Evolutionary conservation across 2,113 vertebrate genomes (phyloP), one percentile per base, ranked within the genome.

Genomic region (Corythoichthys haematopterus): DNA sequence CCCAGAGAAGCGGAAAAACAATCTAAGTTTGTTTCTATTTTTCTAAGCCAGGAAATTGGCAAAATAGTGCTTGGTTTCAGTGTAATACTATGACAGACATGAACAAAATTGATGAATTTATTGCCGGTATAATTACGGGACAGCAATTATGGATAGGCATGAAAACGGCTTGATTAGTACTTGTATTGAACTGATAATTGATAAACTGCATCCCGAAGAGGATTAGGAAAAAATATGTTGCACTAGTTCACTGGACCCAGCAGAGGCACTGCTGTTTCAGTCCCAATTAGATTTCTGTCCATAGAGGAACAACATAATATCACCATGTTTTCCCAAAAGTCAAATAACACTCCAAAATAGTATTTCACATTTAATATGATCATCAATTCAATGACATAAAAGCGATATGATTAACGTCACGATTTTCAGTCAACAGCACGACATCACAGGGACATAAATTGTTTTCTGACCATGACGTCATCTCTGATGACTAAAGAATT

Each of bases 41-140:
- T 72, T 59, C 33, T 12, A 28, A 64, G 67, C 35, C 48, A 40
- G 48, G n/a, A 62, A 77, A 82, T 79, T 13, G 35, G 33, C 55
- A 56, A 35, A 50, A 50, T 50, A 50, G 47, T 1, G 47, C 13
- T 2, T 50, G 47, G 47, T 4, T 50, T 3, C 13, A 13, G 55
- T 35, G 28, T 13, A 14, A 35, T 56, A 12, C 11, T 1, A 2
- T 33, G 13, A 28, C 55, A 56, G 28, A 36, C 33, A 4, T 35
- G 10, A 56, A 11, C 9, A 11, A 9, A 33, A 33, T 2, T 33
- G 50, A 20, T 0, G 8, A 51, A 6, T 8, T 51, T n/a, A n/a
- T 7, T n/a, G 16, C 13, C n/a, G 16, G 50, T 28, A 28, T n/a
- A 51, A 51, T n/a, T 51, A 1, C 50, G n/a, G 0, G 15, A 8